Conservation (phyloP, 2,888 invertebrate genomes). For the Meiosimyza decipiens region DNA sequence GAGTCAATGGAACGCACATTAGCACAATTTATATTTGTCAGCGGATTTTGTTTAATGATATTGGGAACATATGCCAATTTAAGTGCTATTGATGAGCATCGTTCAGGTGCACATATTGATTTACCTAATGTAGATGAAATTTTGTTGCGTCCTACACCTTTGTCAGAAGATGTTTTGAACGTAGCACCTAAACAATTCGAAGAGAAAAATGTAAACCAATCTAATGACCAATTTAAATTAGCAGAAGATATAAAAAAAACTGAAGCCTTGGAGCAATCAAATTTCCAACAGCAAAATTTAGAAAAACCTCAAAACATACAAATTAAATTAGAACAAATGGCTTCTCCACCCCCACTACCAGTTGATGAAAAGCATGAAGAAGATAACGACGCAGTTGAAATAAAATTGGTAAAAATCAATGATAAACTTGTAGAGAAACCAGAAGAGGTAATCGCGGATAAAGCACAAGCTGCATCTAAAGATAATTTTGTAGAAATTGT, state of each 20-base stretch:
- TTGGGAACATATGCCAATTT: slow-evolving; percentile 91
- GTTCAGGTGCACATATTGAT: slow-evolving; percentile 60
- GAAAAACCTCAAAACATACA: not conserved
- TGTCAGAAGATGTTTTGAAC: slow-evolving; percentile 36
- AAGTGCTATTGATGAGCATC: slow-evolving; percentile 76
- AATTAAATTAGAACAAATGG: not conserved
- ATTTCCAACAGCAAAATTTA: slow-evolving; percentile 25
- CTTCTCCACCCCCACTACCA: slow-evolving; percentile 54
- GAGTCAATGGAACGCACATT: slow-evolving; percentile 84
- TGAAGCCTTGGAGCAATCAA: slow-evolving; percentile 8
- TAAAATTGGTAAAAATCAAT: not conserved
- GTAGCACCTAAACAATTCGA: not conserved
- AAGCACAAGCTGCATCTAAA: slow-evolving; percentile 19
- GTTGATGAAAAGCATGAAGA: slow-evolving; percentile 52
- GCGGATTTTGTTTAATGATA: slow-evolving; percentile 89
- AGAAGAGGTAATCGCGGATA: slow-evolving; percentile 22
- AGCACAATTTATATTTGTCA: slow-evolving; percentile 84
- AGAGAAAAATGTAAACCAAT: slow-evolving; percentile 6
- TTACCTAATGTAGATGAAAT: slow-evolving; percentile 34
- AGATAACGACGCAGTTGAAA: not conserved
- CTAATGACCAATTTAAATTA: not conserved
- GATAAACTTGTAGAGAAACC: slow-evolving; percentile 24
- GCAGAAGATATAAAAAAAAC: not conserved
- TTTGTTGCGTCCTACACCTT: slow-evolving; percentile 45
- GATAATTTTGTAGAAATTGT: slow-evolving; percentile 15